A percentile compares a stretch with the other conserved stretches of the same genome.
Evolutionary conservation across 2,113 vertebrate species (phyloP).

Genomic region (Echinops telfairi): DNA sequence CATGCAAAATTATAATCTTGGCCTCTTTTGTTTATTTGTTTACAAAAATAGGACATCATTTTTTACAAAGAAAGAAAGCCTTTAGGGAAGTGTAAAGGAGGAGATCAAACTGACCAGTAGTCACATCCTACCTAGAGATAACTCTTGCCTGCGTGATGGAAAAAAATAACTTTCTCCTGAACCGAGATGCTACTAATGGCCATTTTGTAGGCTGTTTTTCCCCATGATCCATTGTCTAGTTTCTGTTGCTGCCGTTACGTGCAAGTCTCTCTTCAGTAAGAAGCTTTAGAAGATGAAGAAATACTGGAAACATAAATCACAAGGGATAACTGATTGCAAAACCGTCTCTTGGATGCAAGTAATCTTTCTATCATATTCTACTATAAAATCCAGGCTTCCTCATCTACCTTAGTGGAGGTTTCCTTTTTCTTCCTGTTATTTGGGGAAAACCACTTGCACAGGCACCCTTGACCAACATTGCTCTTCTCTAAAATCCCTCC

Average conservation of each 20-base stretch:
- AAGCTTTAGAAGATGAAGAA: conserved; percentile 48
- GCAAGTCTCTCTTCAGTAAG: conserved; percentile 35
- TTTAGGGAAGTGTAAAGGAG: conserved; percentile 30
- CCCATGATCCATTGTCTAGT: not conserved
- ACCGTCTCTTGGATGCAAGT: not conserved
- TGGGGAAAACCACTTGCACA: conserved; percentile 57
- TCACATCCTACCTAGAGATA: not conserved
- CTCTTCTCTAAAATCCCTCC: conserved; percentile 56
- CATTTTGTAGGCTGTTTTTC: conserved; percentile 43
- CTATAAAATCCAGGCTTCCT: conserved; percentile 50
- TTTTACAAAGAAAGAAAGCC: not conserved
- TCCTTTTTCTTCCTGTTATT: not conserved
- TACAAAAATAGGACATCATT: not conserved
- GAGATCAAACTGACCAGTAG: conserved; percentile 38
- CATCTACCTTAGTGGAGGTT: conserved; percentile 27
- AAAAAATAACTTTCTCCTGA: conserved; percentile 49
- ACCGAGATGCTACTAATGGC: not conserved
- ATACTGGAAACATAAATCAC: conserved; percentile 46
- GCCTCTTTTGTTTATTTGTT: not conserved
- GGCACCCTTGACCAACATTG: conserved; percentile 66
- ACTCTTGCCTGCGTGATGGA: conserved; percentile 46
- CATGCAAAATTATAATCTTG: conserved; percentile 34
- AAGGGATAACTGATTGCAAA: conserved; percentile 50
- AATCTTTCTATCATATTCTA: conserved; percentile 60
- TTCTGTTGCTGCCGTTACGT: conserved; percentile 55